These are phyloP conservation scores for Solenodon paradoxus DNA, from an alignment of 2,113 vertebrate genomes.

Conservation along the genomic window DNA sequence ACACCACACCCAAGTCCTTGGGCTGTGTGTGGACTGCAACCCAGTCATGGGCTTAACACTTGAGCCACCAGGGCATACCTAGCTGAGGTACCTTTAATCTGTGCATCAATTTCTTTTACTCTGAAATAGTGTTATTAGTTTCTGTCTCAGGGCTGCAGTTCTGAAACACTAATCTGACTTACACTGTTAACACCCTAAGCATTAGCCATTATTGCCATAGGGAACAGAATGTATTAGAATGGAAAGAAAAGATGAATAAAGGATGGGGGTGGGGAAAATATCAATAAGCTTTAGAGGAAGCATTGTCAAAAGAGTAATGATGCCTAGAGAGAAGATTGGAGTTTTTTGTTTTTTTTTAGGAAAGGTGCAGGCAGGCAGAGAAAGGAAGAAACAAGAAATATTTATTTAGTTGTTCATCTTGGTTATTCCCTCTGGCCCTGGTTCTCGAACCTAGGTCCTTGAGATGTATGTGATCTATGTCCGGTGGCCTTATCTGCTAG, in stretches of 20 bases:
- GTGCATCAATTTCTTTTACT: background rate
- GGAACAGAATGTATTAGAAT: background rate
- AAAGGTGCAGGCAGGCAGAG: no score
- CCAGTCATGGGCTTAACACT: no score
- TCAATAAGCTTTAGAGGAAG: background rate
- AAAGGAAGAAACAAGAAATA: no score
- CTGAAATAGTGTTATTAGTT: background rate
- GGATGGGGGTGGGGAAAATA: fast-evolving
- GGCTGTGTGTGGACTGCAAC: no score
- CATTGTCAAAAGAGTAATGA: background rate
- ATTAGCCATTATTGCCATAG: background rate
- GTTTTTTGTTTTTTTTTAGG: no score
- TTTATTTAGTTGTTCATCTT: no score
- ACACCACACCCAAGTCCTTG: no score
- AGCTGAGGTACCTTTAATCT: background rate
- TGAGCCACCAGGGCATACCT: no score
- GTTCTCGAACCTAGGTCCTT: no score
- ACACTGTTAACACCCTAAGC: background rate
- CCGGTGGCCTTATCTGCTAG: no score
- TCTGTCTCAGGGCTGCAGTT: background rate
- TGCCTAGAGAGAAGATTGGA: background rate
- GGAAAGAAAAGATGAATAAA: background rate
- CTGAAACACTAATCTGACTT: background rate
- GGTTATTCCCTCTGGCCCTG: no score
- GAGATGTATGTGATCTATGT: no score